Conservation (phyloP, 2,797 vertebrate genomes). For the Lacerta agilis region DNA sequence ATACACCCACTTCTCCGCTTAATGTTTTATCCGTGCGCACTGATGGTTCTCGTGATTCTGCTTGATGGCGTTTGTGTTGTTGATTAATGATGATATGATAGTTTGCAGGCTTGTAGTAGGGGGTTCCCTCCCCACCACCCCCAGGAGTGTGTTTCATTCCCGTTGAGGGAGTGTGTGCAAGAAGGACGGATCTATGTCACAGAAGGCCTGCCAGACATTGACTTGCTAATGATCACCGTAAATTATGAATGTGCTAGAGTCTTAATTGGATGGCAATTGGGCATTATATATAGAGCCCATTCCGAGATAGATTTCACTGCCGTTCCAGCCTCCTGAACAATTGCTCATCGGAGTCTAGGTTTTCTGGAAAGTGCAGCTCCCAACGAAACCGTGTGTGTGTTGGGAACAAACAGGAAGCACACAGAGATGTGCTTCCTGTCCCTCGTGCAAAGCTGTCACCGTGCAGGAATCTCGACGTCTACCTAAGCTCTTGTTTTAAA, state of each 20-base stretch:
- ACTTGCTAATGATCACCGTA: conserved; percentile 13
- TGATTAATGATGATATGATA: no score
- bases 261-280: conserved; percentile 16
- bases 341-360: conserved; percentile 17
- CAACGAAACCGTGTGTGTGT: no score
- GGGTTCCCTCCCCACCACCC: neutral
- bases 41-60: no score
- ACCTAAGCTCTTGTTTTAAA: no score
- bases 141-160: neutral
- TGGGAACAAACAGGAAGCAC: neutral
- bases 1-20: no score
- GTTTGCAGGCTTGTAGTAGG: no score
- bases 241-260: conserved; percentile 22
- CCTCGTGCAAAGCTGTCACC: no score
- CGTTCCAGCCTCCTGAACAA: conserved; percentile 23
- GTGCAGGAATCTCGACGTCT: no score
- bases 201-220: conserved; percentile 10
- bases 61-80: neutral
- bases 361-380: neutral
- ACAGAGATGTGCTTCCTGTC: no score
- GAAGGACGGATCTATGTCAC: neutral
- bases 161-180: neutral
- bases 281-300: neutral
- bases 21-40: no score
- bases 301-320: neutral